phyloP scores from a whole-genome alignment of 2,888 invertebrate genomes.

The Nomada ferruginata region DNA sequence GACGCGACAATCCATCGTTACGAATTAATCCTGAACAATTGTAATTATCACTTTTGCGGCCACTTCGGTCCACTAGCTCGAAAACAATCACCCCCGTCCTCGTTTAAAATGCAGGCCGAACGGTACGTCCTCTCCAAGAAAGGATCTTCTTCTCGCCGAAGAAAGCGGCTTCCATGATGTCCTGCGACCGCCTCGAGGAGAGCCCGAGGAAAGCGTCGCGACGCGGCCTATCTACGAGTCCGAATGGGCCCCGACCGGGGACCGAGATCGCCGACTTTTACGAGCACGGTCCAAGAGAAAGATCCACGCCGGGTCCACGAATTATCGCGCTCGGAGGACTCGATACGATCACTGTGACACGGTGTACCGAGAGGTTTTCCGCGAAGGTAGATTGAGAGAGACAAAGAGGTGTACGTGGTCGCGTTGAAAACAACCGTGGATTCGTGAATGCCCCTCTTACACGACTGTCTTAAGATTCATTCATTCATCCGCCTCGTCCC shows the following conservation, averaged over 20 bases:
- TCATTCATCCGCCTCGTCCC: conserved; percentile 79
- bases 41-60: too few species aligned
- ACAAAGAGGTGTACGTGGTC: conserved; percentile 32
- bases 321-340: neutral
- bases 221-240: conserved; percentile 10
- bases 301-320: neutral
- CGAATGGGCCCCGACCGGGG: neutral
- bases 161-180: conserved; percentile 46
- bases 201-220: conserved; percentile 13
- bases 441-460: conserved; percentile 79
- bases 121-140: conserved; percentile 6
- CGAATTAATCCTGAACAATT: too few species aligned
- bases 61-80: neutral
- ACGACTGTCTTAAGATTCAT: conserved; percentile 82
- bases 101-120: neutral
- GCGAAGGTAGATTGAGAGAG: conserved; percentile 3
- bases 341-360: neutral
- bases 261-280: neutral
- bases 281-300: neutral
- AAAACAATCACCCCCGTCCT: too few species aligned
- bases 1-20: too few species aligned
- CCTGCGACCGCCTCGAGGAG: conserved; percentile 9
- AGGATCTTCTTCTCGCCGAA: conserved; percentile 55
- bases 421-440: conserved; percentile 64
- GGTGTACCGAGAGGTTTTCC: conserved; percentile 3